phyloP scores from a whole-genome alignment of 2,113 vertebrate genomes.

The Jaculus jaculus region DNA sequence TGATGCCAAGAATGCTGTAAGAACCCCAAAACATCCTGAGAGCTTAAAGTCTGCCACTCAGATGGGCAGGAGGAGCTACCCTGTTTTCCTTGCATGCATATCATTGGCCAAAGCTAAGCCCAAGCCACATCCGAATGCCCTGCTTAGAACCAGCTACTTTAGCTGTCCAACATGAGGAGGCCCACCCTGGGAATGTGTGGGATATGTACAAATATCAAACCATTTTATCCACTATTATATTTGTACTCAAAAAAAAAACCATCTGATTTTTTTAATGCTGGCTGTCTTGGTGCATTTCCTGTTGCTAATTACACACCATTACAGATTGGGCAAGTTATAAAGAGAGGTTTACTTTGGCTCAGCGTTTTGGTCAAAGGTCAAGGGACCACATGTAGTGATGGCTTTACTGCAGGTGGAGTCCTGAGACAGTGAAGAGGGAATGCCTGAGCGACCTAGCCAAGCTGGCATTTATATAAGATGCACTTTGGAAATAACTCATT shows the following conservation, averaged over 20 bases:
- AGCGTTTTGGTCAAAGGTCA: neutral
- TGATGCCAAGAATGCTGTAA: neutral
- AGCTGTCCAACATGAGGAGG: neutral
- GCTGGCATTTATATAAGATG: neutral
- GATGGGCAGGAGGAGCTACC: too few relatives aligned
- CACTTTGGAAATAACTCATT: neutral
- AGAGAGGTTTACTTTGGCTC: neutral
- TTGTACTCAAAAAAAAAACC: slow-evolving; percentile 30
- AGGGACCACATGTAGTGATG: neutral
- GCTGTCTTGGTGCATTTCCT: neutral
- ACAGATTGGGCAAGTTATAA: neutral
- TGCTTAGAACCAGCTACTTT: neutral
- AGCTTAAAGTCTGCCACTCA: neutral
- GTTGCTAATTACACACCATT: neutral
- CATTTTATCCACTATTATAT: neutral
- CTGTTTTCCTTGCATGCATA: neutral
- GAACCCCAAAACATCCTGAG: neutral
- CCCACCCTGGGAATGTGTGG: too few relatives aligned
- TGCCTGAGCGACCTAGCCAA: neutral
- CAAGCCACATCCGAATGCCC: neutral
- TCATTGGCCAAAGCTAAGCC: neutral
- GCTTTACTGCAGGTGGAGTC: neutral
- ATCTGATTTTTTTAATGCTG: neutral
- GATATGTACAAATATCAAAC: neutral
- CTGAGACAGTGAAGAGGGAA: neutral